Base-by-base conservation (phyloP, 2,888 invertebrate genomes). In the Drosophila macrospina region DNA sequence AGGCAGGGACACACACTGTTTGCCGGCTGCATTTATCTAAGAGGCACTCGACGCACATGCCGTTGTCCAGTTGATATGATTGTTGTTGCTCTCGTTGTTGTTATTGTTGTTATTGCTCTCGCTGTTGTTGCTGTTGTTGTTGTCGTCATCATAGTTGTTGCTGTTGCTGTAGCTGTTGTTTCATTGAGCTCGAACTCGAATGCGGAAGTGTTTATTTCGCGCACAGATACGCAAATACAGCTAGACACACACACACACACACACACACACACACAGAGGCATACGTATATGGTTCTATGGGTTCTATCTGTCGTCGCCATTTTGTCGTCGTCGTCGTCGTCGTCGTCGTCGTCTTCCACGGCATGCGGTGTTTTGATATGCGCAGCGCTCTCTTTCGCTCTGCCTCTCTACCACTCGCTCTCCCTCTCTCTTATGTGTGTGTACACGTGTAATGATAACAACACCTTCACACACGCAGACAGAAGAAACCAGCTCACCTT, bases 201-300 rank as follows among this genome's bases (percentile, higher is more conserved):
- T 73, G 87, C 85, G 87, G 85, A 85, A 85, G 83, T 83, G 86
- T 85, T 85, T 87, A 76, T 75, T 76, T 70, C 67, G 63, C 69
- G 45, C 45, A 54, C 80, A 73, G 64, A 75, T 78, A 84, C 68
- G 76, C 81, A 78, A 80, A 80, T 78, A 73, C 69, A 66, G 65
- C 42, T 48, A 57, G 57, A 36, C 36, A 13, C 10, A 24, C 36
- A 36, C 36, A 24, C 37, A 37, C 13, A 57, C 60, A 36, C 24
- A 13, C 10, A 24, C 50, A 36, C 36, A 24, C 37, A 37, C 24
- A 24, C 47, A 48, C 20, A 34, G n/a, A n/a, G n/a, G n/a, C 20
- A 48, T 16, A 47, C 4, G 20, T 26, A 36, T 16, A 8, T 37
- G 10, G n/a, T 41, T 20, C 28, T 44, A 47, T 72, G 72, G 68